Base-by-base conservation (phyloP, 2,797 vertebrate genomes). In the Sebastes reedi region DNA sequence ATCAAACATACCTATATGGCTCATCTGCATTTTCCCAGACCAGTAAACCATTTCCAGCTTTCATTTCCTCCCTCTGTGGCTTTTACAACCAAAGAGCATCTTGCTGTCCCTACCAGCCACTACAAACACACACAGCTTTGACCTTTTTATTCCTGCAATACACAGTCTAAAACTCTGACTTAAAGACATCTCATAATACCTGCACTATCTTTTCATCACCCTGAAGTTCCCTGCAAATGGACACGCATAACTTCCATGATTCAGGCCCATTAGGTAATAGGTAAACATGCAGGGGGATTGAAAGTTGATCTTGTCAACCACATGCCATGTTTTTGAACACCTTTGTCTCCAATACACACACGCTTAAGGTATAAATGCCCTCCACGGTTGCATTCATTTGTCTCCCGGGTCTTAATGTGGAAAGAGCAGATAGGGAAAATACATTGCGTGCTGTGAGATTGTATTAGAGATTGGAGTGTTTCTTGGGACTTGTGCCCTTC, bases 1-100 rank as follows among this genome's bases (percentile, higher is more conserved):
- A 92, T 91, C 94, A 92, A 93, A 95, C 93, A 94, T 85, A 91
- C 91, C 89, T 91, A 86, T 86, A 61, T 64, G 1, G 86, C 89
- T 91, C 88, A 90, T 94, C 89, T 94, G 91, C 92, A 94, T 94
- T 94, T 94, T 93, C 91, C 84, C 90, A 91, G 89, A 92, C 74
- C 4, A 72, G 76, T 77, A 89, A 77, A 84, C 82, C 75, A 42
- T 87, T 83, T 82, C 77, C 65, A 80, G 79, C 80, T 73, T 92
- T 89, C 39, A 76, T 88, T 89, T 90, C 88, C 82, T 88, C 75
- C 77, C 76, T 67, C 71, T 2, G 3, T 58, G 1, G 71, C 77
- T 75, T 87, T 80, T 67, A 83, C 85, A 81, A 90, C 88, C 84
- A 92, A 87, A 68, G 82, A 66, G 24, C 14, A 29, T 70, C 67